Conservation (phyloP, 2,888 invertebrate genomes). For the Dasysyrphus albostriatus region DNA sequence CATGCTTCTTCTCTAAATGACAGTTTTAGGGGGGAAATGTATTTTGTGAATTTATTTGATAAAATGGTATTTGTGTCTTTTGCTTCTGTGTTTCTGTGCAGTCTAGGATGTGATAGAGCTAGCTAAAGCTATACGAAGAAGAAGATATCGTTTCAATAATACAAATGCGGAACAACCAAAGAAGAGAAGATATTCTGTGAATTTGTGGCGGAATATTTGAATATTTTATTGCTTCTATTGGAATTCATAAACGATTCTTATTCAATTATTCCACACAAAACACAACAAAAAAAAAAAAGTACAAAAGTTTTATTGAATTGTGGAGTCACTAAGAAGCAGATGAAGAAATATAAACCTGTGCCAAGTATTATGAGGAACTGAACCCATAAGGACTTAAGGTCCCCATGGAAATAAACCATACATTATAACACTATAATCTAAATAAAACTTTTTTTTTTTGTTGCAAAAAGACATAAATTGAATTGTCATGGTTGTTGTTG, state of each 20-base stretch:
- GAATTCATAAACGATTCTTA: constrained; percentile 73
- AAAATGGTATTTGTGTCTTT: constrained; percentile 5
- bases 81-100: neutral
- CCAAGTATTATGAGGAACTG: constrained; percentile 14
- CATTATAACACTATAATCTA: constrained; percentile 17
- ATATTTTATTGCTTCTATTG: constrained; percentile 71
- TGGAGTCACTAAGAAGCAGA: neutral
- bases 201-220: constrained; percentile 73
- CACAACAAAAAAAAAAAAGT: constrained; percentile 3
- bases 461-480: constrained; percentile 65
- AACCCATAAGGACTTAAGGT: constrained; percentile 9
- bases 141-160: constrained; percentile 36
- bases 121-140: neutral
- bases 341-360: constrained; percentile 17
- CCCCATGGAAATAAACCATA: constrained; percentile 16
- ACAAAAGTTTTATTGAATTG: constrained; percentile 51
- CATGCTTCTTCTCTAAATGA: constrained; percentile 30
- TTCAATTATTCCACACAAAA: constrained; percentile 64
- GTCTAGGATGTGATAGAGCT: neutral
- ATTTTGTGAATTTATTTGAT: constrained; percentile 65
- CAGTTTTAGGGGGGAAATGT: constrained; percentile 48
- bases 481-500: constrained; percentile 64
- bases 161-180: constrained; percentile 29
- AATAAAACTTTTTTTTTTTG: constrained; percentile 28
- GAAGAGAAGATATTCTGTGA: constrained; percentile 57